A percentile compares a stretch with the other conserved stretches of the same genome.
These are phyloP conservation scores for Hypsopygia costalis DNA, from an alignment of 2,888 invertebrate species.

Conservation along the genomic window DNA sequence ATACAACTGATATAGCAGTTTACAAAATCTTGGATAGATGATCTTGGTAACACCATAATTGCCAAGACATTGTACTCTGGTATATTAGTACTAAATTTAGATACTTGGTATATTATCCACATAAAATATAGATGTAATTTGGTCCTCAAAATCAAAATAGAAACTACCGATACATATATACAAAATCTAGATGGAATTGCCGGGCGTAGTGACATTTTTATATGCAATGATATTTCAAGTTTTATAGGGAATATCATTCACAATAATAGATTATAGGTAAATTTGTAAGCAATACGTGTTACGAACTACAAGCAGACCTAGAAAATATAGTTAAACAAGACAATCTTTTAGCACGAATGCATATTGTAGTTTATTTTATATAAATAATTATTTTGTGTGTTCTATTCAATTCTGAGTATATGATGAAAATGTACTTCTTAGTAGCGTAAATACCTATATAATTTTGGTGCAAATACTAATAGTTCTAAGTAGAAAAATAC, in stretches of 20 bases:
- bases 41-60: too few relatives aligned
- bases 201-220: conserved; percentile 7
- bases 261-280: conserved; percentile 25
- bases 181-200: conserved; percentile 13
- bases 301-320: conserved; percentile 8
- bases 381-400: conserved; percentile 10
- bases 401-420: conserved; percentile 9
- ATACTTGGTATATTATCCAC: too few relatives aligned
- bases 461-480: conserved; percentile 25
- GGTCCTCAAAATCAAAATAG: too few relatives aligned
- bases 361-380: conserved; percentile 7
- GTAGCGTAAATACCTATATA: conserved; percentile 6
- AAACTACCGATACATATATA: too few relatives aligned
- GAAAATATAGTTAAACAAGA: conserved; percentile 14
- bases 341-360: conserved; percentile 10
- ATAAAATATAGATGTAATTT: too few relatives aligned
- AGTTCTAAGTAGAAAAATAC: conserved; percentile 37
- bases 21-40: too few relatives aligned
- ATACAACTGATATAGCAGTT: too few relatives aligned
- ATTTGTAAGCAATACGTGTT: conserved; percentile 24
- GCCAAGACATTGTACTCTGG: too few relatives aligned
- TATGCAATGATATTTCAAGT: conserved; percentile 15
- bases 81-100: too few relatives aligned
- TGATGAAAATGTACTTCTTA: conserved; percentile 8
- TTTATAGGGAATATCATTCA: conserved; percentile 15